Evolutionary conservation across 2,888 invertebrate genomes (phyloP).

Genomic region (Drosophila mercatorum): DNA sequence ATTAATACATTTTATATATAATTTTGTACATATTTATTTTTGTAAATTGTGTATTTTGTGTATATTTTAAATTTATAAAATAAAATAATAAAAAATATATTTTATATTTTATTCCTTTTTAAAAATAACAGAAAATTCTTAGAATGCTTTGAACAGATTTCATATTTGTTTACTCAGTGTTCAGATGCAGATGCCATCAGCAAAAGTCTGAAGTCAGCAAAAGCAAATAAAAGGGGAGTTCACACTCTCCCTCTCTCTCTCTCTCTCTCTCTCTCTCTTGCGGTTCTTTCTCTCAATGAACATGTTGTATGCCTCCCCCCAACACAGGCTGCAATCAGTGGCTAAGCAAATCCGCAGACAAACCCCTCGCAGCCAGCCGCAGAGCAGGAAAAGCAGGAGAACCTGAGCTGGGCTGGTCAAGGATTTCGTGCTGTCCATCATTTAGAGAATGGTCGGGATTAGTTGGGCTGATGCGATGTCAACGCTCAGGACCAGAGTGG

Average conservation of each 20-base stretch:
- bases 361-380: not conserved
- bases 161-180: slow-evolving; percentile 1
- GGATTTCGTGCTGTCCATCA: slow-evolving; percentile 54
- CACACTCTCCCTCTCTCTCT: not conserved
- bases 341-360: slow-evolving; percentile 20
- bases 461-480: slow-evolving; percentile 57
- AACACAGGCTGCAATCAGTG: slow-evolving; percentile 33
- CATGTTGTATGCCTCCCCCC: not conserved
- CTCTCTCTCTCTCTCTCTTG: not conserved
- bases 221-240: slow-evolving; percentile 1
- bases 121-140: too few species aligned
- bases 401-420: slow-evolving; percentile 14
- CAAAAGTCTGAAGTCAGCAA: not conserved
- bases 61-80: too few species aligned
- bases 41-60: not conserved
- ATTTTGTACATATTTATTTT: too few species aligned
- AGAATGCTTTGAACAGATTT: not conserved
- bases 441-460: slow-evolving; percentile 62
- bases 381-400: not conserved
- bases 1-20: too few species aligned
- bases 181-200: slow-evolving; percentile 1
- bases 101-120: too few species aligned
- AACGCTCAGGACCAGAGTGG: slow-evolving; percentile 9
- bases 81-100: too few species aligned
- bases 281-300: not conserved